Evolutionary conservation across 2,797 vertebrate species (phyloP), one percentile per base, ranked within the genome.

Genomic region (Cryptoblepharus egeriae): DNA sequence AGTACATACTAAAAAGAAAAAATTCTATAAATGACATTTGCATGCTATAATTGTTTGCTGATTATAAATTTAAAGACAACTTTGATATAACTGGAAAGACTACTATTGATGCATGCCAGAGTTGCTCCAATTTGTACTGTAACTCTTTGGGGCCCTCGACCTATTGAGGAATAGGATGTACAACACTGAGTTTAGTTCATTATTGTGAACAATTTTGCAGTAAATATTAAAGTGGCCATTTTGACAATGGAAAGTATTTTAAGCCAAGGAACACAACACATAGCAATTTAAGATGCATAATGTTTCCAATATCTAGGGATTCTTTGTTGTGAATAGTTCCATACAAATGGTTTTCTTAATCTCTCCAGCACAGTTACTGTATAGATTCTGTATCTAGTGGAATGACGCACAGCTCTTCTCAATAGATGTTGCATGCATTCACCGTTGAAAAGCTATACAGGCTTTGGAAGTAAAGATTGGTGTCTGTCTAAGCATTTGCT

Each of bases 171-270:
- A 57, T 6, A 79, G 78, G 86, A 83, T 86, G 84, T 85, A 86
- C 58, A 89, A 81, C 85, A 85, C 26, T 74, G 88, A 69, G 88
- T 85, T 87, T 81, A 26, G 20, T 11, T 60, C 0, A 0, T 57
- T 72, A 77, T 22, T 57, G n/a, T 88, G 64, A 91, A 90, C 91
- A 86, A 87, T 88, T 91, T 90, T 91, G 86, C 81, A 86, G 82
- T 80, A 87, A 91, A 92, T 90, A 88, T 82, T 82, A 86, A 88
- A 88, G 89, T 88, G 86, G 22, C 78, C 76, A n/a, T 16, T 85
- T 93, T 83, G 80, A 93, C 91, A 93, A 92, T 80, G 91, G 90
- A 84, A 85, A 88, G 87, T 86, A 61, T 88, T 93, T 90, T 71
- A 87, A 88, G 78, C 82, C 77, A 73, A 87, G 92, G 85, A 92